phyloP scores from a whole-genome alignment of 1,140 invertebrate genomes.

The Wasmannia auropunctata region DNA sequence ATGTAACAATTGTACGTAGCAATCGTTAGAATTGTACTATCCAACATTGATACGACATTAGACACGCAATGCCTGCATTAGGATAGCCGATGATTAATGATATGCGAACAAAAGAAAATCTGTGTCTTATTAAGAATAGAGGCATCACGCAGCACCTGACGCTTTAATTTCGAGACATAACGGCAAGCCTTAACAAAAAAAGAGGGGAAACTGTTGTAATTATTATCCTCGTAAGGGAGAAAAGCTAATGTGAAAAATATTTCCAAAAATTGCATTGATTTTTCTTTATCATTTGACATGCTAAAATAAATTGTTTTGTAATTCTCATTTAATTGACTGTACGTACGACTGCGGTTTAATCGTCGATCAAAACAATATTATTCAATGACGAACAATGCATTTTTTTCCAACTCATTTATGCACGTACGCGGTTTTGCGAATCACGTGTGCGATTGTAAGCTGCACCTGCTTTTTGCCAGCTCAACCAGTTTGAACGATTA shows the following conservation, averaged over 20 bases:
- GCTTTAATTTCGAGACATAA: conserved; percentile 25
- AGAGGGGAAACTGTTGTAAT: neutral
- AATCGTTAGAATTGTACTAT: neutral
- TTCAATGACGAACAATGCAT: neutral
- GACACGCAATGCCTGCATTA: conserved; percentile 46
- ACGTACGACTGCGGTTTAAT: neutral
- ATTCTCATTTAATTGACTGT: neutral
- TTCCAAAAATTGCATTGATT: neutral
- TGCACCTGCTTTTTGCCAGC: conserved; percentile 61
- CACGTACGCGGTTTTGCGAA: conserved; percentile 63
- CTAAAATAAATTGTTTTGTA: neutral
- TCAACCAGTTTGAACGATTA: conserved; percentile 45
- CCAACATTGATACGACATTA: neutral
- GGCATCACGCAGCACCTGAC: neutral
- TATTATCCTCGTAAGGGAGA: neutral
- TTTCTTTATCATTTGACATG: neutral
- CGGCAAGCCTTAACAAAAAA: neutral
- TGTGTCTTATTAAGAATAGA: conserved; percentile 21
- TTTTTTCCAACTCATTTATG: conserved; percentile 14
- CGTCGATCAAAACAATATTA: neutral
- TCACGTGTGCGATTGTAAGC: conserved; percentile 54
- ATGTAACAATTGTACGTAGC: neutral
- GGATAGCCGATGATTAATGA: conserved; percentile 31
- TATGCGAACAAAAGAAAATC: conserved; percentile 33
- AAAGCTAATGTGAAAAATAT: neutral